These are phyloP conservation scores for Argyrosomus japonicus DNA, from an alignment of 2,113 vertebrate genomes.

Conservation along the genomic window DNA sequence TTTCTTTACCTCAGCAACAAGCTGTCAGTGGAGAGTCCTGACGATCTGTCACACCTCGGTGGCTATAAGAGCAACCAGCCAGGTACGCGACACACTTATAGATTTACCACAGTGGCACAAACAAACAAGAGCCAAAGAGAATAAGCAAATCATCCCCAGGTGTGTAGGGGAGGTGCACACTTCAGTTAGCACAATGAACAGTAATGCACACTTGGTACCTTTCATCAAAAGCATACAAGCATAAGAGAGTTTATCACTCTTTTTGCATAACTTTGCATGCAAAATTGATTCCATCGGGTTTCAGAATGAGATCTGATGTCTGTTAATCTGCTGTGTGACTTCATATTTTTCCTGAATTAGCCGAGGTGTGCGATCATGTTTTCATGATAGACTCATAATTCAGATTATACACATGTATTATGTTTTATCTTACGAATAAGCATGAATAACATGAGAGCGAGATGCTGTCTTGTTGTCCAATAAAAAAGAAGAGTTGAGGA, in stretches of 20 bases:
- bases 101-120: background rate
- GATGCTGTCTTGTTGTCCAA: no score
- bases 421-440: background rate
- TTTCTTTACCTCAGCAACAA: constrained; percentile 99
- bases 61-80: constrained; percentile 85
- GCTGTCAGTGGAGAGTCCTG: constrained; percentile 92
- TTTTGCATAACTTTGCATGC: background rate
- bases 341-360: background rate
- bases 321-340: background rate
- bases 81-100: constrained; percentile 82
- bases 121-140: background rate
- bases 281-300: background rate
- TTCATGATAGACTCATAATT: background rate
- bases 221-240: background rate
- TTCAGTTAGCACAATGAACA: background rate
- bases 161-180: background rate
- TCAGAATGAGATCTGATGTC: background rate
- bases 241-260: background rate
- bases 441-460: background rate
- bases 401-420: background rate
- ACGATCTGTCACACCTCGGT: constrained; percentile 88
- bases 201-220: background rate
- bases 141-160: background rate
- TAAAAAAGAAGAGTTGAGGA: no score
- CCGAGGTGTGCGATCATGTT: background rate